Conservation (phyloP, 2,113 vertebrate species). For the Hystrix cristata region DNA sequence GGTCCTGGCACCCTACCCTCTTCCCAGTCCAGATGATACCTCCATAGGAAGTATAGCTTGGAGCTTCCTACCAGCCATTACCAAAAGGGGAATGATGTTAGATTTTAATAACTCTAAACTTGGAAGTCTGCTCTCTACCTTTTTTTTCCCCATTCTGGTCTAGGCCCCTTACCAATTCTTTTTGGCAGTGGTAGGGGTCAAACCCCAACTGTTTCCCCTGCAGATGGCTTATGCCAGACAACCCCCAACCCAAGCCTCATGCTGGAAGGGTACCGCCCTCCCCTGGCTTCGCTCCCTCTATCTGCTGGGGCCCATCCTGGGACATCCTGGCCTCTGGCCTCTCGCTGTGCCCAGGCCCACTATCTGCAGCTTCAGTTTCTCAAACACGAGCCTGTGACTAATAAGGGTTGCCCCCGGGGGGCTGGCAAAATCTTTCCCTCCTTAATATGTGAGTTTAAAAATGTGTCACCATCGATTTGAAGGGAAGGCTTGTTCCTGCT, state of each 20-base stretch:
- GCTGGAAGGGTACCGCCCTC: neutral
- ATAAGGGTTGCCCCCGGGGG: constrained; percentile 67
- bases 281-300: constrained; percentile 56
- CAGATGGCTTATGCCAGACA: neutral
- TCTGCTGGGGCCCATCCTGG: neutral
- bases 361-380: neutral
- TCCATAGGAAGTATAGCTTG: neutral
- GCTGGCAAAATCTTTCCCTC: constrained; percentile 73
- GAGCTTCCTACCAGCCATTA: constrained; percentile 54
- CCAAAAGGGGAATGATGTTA: constrained; percentile 22
- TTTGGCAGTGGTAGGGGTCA: neutral
- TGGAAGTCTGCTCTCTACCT: neutral
- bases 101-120: neutral
- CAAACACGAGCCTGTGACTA: constrained; percentile 70
- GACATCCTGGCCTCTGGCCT: neutral
- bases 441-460: constrained; percentile 79
- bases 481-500: constrained; percentile 79
- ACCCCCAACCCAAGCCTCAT: constrained; percentile 80
- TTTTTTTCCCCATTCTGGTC: constrained; percentile 58
- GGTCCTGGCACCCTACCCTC: neutral
- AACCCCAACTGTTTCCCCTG: neutral
- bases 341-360: neutral
- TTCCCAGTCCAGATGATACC: neutral
- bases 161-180: neutral
- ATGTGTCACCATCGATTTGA: constrained; percentile 81